Base-by-base conservation (phyloP, 2,888 invertebrate genomes). In the Lasius platythorax region DNA sequence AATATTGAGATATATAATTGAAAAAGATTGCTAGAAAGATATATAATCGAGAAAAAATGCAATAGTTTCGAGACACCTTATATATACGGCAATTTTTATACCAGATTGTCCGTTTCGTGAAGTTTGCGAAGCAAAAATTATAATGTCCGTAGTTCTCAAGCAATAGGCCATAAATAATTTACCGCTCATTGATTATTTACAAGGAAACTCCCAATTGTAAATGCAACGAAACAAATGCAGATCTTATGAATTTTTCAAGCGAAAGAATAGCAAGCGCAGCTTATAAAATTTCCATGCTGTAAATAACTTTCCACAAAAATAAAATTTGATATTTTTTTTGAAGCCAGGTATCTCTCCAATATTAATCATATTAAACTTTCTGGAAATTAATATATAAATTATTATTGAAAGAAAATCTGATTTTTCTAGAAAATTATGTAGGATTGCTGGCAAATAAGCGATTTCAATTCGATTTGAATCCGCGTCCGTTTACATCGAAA, bases 391-490 rank as follows among this genome's bases (percentile, higher is more conserved):
- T 33, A 58, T 58, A 30, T 30, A 58, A 79, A 72, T 70, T 46
- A 72, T 61, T 23, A 11, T n/a, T 30, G 43, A 58, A 23, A 58
- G 33, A 28, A 1, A 56, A 9, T 23, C 18, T n/a, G 3, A 12
- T 53, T 40, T 40, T 8, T 28, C 4, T 9, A 30, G 23, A 50
- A 58, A 50, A 28, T 43, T 3, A 18, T 28, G 4, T 40, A 43
- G 3, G n/a, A 68, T 50, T 75, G 33, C 11, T 11, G 0, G 61
- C 8, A 50, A 53, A 68, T 67, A 58, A 61, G 11, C 12, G 43
- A 79, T 79, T 79, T 70, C 50, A 30, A 30, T 68, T 53, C 23
- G 72, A 72, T 61, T 37, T 79, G 33, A 61, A 61, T 72, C 23
- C 37, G 12, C 43, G n/a, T 40, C n/a, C 43, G 43, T 79, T 79